Conservation (phyloP, 2,797 vertebrate genomes). For the Ctenopoma multispine region DNA sequence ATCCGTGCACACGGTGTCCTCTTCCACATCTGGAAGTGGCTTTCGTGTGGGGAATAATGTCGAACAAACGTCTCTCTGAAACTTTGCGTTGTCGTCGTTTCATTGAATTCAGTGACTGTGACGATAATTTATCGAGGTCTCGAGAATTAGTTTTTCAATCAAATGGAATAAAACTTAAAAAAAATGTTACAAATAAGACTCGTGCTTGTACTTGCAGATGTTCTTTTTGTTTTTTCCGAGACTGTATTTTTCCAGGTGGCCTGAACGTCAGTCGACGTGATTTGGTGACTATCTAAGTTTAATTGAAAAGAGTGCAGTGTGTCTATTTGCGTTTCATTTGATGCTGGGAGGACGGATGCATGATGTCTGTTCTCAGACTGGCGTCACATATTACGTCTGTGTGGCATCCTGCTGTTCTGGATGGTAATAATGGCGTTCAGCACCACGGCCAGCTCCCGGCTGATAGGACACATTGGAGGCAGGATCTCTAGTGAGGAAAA, state of each 20-base stretch:
- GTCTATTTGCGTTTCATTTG: constrained; percentile 46
- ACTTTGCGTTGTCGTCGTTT: not conserved
- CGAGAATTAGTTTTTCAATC: not conserved
- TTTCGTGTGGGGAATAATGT: not conserved
- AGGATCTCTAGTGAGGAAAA: not conserved
- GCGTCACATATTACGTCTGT: constrained; percentile 77
- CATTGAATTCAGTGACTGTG: fast-evolving
- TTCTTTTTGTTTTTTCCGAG: not conserved
- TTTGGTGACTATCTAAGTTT: not conserved
- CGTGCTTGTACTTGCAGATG: not conserved
- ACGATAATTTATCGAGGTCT: not conserved
- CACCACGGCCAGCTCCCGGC: constrained; percentile 75
- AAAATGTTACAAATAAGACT: no score
- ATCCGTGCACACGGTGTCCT: constrained; percentile 10
- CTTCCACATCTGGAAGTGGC: constrained; percentile 56
- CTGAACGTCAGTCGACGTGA: not conserved
- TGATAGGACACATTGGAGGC: not conserved
- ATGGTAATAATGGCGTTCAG: constrained; percentile 74
- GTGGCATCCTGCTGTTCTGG: constrained; percentile 60
- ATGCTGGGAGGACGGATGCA: constrained; percentile 42
- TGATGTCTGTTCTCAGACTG: constrained; percentile 59
- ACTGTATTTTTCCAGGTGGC: not conserved
- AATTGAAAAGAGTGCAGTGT: constrained; percentile 20
- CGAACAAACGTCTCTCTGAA: not conserved
- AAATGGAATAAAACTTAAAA: constrained; percentile 31